These are phyloP conservation scores for Brachyistius frenatus DNA, from an alignment of 2,113 vertebrate genomes.

Conservation along the genomic window DNA sequence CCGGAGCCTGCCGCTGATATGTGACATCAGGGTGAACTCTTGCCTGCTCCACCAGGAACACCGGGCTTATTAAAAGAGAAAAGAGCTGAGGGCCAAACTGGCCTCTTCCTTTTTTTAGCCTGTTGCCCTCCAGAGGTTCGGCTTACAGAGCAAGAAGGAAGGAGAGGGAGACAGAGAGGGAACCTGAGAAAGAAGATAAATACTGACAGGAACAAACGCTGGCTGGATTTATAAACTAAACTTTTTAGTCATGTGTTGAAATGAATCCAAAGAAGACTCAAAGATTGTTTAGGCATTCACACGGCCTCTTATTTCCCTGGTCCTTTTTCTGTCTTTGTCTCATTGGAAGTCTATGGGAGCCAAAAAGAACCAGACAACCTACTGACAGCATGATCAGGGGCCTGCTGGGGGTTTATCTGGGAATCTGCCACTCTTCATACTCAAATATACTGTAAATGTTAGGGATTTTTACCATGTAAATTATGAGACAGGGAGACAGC, in stretches of 20 bases:
- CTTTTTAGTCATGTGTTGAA: background rate
- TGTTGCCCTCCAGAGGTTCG: conserved; percentile 50
- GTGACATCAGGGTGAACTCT: conserved; percentile 79
- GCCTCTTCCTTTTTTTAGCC: conserved; percentile 66
- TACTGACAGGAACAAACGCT: background rate
- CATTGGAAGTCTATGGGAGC: background rate
- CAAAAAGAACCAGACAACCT: background rate
- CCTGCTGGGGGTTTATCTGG: background rate
- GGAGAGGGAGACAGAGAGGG: conserved; percentile 19
- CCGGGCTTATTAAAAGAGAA: conserved; percentile 71
- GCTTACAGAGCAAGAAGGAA: conserved; percentile 55
- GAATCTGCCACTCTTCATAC: no score
- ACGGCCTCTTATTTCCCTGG: background rate
- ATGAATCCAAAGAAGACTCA: background rate
- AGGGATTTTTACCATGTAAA: no score
- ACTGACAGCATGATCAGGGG: background rate
- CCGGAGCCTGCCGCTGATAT: conserved; percentile 54
- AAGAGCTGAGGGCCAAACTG: conserved; percentile 64
- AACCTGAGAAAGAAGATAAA: conserved; percentile 2
- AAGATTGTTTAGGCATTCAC: background rate
- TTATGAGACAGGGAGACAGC: no score
- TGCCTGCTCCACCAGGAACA: conserved; percentile 66
- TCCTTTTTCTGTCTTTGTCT: background rate
- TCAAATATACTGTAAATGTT: no score
- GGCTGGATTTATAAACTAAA: conserved; percentile 1